phyloP scores from a whole-genome alignment of 2,113 vertebrate genomes.

The Arizona elegans region DNA sequence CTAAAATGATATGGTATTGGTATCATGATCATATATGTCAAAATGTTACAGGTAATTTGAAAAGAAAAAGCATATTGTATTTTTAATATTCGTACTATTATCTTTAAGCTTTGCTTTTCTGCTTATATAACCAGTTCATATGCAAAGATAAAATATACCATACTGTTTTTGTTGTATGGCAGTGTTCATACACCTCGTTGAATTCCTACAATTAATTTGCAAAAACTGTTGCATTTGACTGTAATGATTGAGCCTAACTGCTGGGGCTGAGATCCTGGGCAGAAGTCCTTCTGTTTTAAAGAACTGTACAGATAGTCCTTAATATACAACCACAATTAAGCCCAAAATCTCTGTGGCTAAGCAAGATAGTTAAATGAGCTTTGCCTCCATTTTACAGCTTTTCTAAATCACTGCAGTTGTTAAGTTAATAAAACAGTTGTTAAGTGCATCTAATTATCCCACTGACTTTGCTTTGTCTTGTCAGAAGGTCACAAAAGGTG shows the following conservation, averaged over 20 bases:
- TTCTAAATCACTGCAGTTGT: background rate
- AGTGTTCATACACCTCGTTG: background rate
- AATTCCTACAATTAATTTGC: background rate
- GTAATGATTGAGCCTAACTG: background rate
- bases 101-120: background rate
- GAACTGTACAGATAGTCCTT: background rate
- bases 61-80: background rate
- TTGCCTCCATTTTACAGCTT: background rate
- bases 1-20: background rate
- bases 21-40: background rate
- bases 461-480: background rate
- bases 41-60: background rate
- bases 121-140: background rate
- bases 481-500: background rate
- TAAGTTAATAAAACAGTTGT: background rate
- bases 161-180: background rate
- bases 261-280: background rate
- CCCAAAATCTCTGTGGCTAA: background rate
- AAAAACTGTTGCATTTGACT: background rate
- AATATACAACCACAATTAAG: background rate
- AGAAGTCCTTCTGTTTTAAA: background rate
- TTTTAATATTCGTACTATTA: background rate
- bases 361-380: background rate
- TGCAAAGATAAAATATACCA: background rate
- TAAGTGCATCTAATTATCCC: background rate